phyloP scores from a whole-genome alignment of 2,113 vertebrate genomes.

The Nycticryphes semicollaris region DNA sequence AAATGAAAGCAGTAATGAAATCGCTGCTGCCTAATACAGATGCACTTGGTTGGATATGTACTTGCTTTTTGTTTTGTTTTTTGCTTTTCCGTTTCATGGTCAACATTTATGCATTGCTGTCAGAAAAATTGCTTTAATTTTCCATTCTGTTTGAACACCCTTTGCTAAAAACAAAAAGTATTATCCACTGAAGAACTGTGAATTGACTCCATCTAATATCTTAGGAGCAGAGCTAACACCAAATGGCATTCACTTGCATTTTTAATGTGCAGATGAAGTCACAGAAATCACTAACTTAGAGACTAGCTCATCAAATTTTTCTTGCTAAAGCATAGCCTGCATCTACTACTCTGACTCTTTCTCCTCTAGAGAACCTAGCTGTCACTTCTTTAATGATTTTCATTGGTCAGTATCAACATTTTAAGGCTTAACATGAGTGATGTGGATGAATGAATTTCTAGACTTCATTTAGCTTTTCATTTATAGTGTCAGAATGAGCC shows the following conservation, averaged over 20 bases:
- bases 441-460: constrained; percentile 35
- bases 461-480: constrained; percentile 29
- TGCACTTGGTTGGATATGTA: neutral
- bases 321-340: constrained; percentile 18
- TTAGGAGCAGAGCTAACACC: constrained; percentile 52
- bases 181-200: constrained; percentile 58
- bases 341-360: neutral
- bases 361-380: constrained; percentile 22
- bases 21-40: constrained; percentile 29
- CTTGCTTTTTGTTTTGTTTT: constrained; percentile 15
- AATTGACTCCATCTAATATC: constrained; percentile 65
- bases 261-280: constrained; percentile 65
- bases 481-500: neutral
- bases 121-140: constrained; percentile 69
- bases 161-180: constrained; percentile 50
- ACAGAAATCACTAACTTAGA: constrained; percentile 53
- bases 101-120: constrained; percentile 44
- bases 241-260: constrained; percentile 65
- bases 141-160: constrained; percentile 63
- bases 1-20: constrained; percentile 57
- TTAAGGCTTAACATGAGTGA: constrained; percentile 24
- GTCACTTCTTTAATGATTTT: constrained; percentile 42
- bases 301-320: constrained; percentile 20
- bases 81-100: constrained; percentile 22
- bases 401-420: constrained; percentile 21